phyloP scores from a whole-genome alignment of 2,797 vertebrate genomes.

The Hyperoplus lanceolatus region DNA sequence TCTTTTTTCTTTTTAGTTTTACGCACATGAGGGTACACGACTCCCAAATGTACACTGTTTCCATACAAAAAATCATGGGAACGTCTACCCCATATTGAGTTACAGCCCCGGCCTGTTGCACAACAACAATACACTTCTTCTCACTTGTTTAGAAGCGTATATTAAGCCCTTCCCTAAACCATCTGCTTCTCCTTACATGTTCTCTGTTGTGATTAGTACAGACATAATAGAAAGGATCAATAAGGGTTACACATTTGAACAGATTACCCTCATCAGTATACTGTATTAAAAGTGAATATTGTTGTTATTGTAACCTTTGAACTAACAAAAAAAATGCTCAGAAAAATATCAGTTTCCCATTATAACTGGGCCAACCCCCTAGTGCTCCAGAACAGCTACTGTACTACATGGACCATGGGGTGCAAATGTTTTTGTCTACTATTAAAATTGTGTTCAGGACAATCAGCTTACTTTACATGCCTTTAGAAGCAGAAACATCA shows the following conservation, averaged over 20 bases:
- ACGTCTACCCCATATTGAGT: slow-evolving; percentile 40
- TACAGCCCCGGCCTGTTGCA: slow-evolving; percentile 49
- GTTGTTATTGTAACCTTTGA: background rate
- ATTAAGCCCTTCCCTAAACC: slow-evolving; percentile 57
- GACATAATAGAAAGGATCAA: slow-evolving; percentile 13
- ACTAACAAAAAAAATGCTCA: background rate
- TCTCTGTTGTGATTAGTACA: background rate
- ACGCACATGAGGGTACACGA: background rate
- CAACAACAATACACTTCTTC: slow-evolving; percentile 47
- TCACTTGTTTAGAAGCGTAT: slow-evolving; percentile 31
- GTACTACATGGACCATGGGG: background rate
- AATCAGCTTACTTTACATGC: background rate
- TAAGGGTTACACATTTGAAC: background rate
- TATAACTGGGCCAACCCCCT: background rate
- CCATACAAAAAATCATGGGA: slow-evolving; percentile 40
- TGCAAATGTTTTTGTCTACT: background rate
- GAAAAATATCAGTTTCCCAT: background rate
- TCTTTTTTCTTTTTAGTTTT: too few relatives aligned
- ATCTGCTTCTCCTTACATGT: slow-evolving; percentile 65
- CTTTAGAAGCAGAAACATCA: background rate
- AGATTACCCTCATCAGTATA: background rate
- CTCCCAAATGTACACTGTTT: slow-evolving; percentile 25
- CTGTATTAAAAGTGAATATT: background rate
- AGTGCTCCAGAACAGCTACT: background rate
- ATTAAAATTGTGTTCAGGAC: background rate